These are phyloP conservation scores for Onychorhynchus coronatus DNA, from an alignment of 2,113 vertebrate genomes.

Conservation along the genomic window DNA sequence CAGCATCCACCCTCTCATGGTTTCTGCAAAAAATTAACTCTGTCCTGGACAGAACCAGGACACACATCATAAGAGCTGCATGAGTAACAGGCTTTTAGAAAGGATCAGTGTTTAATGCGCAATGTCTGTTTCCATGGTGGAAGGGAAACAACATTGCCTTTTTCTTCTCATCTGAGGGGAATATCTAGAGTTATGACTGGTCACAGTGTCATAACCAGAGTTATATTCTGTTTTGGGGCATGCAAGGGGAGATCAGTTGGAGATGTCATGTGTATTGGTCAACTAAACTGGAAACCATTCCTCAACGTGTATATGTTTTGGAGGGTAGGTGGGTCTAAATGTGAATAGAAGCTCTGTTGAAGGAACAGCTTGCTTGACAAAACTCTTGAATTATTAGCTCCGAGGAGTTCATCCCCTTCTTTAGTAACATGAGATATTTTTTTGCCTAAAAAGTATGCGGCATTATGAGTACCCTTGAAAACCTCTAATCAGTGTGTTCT, in stretches of 20 bases:
- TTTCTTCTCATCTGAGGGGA: not conserved
- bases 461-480: not conserved
- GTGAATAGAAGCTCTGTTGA: not conserved
- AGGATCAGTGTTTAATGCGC: not conserved
- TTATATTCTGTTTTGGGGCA: not conserved
- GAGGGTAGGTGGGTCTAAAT: not conserved
- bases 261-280: not conserved
- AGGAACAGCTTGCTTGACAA: not conserved
- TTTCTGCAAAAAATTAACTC: not conserved
- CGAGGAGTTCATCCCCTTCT: not conserved
- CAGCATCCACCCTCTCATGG: not conserved
- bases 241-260: not conserved
- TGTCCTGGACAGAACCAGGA: not conserved
- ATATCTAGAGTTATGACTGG: not conserved
- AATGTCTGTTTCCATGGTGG: not conserved
- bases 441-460: not conserved
- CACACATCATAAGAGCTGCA: not conserved
- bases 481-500: not conserved
- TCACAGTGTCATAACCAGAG: not conserved
- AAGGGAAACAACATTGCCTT: not conserved
- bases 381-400: not conserved
- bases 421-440: not conserved
- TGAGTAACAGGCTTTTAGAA: not conserved
- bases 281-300: not conserved
- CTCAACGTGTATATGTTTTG: not conserved